phyloP scores from a whole-genome alignment of 2,888 invertebrate genomes.

The Myopa testacea region DNA sequence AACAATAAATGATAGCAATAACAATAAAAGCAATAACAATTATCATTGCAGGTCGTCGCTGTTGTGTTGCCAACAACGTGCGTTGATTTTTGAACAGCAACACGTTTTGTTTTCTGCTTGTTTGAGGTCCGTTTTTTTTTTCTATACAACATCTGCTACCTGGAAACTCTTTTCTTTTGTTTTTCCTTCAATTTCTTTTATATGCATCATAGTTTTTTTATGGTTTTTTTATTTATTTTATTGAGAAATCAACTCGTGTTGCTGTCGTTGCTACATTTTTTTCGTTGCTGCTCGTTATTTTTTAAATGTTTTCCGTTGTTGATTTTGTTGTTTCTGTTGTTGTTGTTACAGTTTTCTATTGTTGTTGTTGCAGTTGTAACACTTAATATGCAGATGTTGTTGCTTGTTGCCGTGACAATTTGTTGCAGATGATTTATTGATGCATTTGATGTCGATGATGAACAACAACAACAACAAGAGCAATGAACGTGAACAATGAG shows the following conservation, averaged over 20 bases:
- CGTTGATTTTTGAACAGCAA: background rate
- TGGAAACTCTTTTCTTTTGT: background rate
- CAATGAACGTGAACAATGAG: background rate
- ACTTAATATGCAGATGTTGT: conserved; percentile 31
- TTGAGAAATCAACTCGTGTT: conserved; percentile 13
- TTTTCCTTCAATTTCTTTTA: background rate
- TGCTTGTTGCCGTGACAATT: conserved; percentile 7
- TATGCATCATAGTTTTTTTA: background rate
- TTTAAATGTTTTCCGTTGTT: too few species aligned
- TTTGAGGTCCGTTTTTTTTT: background rate
- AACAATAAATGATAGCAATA: background rate
- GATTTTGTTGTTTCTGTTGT: background rate
- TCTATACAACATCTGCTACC: background rate
- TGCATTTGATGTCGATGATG: background rate
- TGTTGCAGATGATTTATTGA: conserved; percentile 19
- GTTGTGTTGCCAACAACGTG: background rate
- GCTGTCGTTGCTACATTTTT: background rate
- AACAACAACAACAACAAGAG: background rate
- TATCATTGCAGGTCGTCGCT: background rate
- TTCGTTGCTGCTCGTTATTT: too few species aligned
- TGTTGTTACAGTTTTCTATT: background rate
- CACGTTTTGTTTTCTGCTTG: background rate
- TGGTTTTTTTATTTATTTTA: background rate
- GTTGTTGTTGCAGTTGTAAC: conserved; percentile 2
- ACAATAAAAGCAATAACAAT: background rate